Conservation (phyloP, 2,113 vertebrate genomes). For the Panurus biarmicus region DNA sequence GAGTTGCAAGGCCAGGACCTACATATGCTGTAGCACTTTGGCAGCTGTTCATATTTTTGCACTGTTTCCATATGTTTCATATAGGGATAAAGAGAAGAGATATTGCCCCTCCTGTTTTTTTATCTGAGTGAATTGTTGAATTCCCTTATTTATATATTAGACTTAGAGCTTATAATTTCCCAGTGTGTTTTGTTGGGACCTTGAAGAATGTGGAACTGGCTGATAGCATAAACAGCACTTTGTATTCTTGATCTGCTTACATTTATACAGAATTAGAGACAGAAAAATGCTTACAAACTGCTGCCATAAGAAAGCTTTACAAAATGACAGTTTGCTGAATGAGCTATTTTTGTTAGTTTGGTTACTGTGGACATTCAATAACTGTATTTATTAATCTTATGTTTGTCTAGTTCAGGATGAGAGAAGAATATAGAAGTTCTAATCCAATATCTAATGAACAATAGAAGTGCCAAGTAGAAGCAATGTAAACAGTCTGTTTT, state of each 20-base stretch:
- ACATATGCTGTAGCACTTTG: not conserved
- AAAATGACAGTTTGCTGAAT: slow-evolving; percentile 8
- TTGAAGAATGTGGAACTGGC: not conserved
- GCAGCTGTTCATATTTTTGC: not conserved
- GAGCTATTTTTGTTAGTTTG: not conserved
- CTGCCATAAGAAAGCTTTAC: slow-evolving; percentile 12
- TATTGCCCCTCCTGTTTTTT: not conserved
- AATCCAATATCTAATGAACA: slow-evolving; percentile 8
- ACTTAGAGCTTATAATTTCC: not conserved
- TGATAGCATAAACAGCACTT: slow-evolving; percentile 9
- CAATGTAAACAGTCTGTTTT: slow-evolving; percentile 11
- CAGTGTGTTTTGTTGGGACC: not conserved
- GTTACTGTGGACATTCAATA: not conserved
- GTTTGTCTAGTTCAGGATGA: not conserved
- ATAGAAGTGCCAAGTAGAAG: not conserved
- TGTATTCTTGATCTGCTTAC: slow-evolving; percentile 10
- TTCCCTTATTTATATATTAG: not conserved
- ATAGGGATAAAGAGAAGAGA: not conserved
- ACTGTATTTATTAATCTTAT: not conserved
- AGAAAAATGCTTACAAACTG: slow-evolving; percentile 1
- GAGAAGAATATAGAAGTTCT: not conserved
- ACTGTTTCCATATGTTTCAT: not conserved
- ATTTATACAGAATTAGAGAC: not conserved
- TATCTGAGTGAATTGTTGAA: not conserved
- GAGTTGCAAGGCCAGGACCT: not conserved